A percentile compares a stretch with the other conserved stretches of the same genome.
Conservation (phyloP, 2,113 vertebrate genomes). For the Nycticebus coucang region DNA sequence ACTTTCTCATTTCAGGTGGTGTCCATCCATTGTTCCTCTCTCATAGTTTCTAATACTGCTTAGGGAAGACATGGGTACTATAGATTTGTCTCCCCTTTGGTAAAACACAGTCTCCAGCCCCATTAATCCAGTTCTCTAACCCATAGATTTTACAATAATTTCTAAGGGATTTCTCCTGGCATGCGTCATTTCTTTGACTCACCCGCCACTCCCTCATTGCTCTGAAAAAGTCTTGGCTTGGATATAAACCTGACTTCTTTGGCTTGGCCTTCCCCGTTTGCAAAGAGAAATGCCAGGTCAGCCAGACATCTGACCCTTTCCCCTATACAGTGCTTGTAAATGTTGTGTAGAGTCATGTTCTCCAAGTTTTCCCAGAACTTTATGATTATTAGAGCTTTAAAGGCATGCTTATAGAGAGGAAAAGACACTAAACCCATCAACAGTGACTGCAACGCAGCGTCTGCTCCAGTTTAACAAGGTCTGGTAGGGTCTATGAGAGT, state of each 20-base stretch:
- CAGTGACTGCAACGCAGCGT: background rate
- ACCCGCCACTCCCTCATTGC: background rate
- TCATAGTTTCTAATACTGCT: background rate
- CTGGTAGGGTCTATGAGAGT: background rate
- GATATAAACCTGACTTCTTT: background rate
- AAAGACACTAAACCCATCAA: background rate
- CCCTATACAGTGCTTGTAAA: background rate
- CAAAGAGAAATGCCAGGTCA: background rate
- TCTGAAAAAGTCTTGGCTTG: background rate
- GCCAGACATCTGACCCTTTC: background rate
- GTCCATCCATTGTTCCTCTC: background rate
- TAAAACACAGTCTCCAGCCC: background rate
- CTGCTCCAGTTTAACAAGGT: background rate
- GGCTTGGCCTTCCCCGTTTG: background rate
- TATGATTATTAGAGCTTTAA: background rate
- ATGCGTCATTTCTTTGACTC: conserved; percentile 15
- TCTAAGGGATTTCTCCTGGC: conserved; percentile 10
- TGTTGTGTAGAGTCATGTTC: background rate
- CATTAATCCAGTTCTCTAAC: conserved; percentile 35
- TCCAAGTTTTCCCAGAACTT: background rate
- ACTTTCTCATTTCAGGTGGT: background rate
- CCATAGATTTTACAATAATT: background rate
- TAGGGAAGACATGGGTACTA: background rate
- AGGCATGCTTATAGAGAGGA: background rate
- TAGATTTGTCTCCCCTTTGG: background rate